Conservation (phyloP, 2,888 invertebrate species). For the Caenorhabditis becei region DNA sequence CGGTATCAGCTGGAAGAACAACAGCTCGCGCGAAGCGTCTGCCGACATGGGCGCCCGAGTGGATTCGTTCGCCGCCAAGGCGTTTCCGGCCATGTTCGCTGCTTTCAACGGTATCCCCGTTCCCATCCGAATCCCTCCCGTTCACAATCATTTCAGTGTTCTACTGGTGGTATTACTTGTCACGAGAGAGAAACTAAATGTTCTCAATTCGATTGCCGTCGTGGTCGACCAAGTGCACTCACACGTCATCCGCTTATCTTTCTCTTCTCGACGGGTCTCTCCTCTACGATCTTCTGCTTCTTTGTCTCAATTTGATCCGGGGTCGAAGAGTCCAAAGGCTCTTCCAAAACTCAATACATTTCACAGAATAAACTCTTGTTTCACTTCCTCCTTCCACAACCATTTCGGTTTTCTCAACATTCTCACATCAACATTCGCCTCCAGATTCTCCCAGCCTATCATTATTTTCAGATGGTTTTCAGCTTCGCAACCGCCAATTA, state of each 20-base stretch:
- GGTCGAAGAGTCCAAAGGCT: neutral
- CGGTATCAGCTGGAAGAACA: slow-evolving; percentile 59
- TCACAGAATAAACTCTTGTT: neutral
- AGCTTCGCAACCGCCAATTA: neutral
- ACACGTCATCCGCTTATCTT: slow-evolving; percentile 3
- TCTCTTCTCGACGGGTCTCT: slow-evolving; percentile 8
- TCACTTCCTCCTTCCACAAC: neutral
- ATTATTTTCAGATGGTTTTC: slow-evolving; percentile 15
- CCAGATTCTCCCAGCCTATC: neutral
- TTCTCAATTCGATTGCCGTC: slow-evolving; percentile 27
- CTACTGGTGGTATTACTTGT: slow-evolving; percentile 81
- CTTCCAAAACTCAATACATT: slow-evolving; percentile 9
- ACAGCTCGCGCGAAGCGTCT: slow-evolving; percentile 60
- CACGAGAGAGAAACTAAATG: slow-evolving; percentile 67
- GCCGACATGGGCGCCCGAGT: slow-evolving; percentile 73
- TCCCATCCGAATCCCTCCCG: neutral
- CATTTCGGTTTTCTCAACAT: neutral
- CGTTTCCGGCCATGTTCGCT: slow-evolving; percentile 79
- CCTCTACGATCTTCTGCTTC: slow-evolving; percentile 11
- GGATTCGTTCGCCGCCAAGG: slow-evolving; percentile 79
- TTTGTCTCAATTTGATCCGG: neutral
- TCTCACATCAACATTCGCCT: neutral
- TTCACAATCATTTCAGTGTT: slow-evolving; percentile 73
- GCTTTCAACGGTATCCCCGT: slow-evolving; percentile 78
- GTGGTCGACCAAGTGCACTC: slow-evolving; percentile 17